phyloP scores from a whole-genome alignment of 2,888 invertebrate genomes.

The Drosophila paranaensis region DNA sequence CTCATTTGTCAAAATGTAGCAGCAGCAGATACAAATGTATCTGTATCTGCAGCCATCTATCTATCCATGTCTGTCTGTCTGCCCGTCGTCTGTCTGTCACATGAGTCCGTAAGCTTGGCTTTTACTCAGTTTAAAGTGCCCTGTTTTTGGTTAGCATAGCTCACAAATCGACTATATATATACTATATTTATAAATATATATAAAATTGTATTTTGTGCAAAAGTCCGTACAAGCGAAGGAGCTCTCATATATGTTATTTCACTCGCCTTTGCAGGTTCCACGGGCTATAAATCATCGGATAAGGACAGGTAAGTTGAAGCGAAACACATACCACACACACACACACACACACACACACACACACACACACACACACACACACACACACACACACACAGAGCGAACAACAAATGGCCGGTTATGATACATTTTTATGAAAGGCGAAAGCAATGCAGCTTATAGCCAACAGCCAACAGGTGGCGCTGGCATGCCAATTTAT shows the following conservation, averaged over 20 bases:
- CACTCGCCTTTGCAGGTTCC: conserved; percentile 87
- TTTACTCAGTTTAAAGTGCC: conserved; percentile 9
- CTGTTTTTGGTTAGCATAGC: conserved; percentile 20
- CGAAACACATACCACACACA: conserved; percentile 41
- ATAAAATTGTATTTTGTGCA: conserved; percentile 3
- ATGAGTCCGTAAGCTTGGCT: conserved; percentile 14
- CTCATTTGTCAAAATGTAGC: conserved; percentile 64
- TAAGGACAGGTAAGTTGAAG: conserved; percentile 90
- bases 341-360: conserved; percentile 16
- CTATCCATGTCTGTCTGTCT: conserved; percentile 24
- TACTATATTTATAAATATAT: neutral
- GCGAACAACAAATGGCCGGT: conserved; percentile 58
- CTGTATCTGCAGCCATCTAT: conserved; percentile 21
- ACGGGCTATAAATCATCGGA: conserved; percentile 93
- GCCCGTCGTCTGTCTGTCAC: conserved; percentile 29
- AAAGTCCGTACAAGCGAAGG: conserved; percentile 14
- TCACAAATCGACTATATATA: conserved; percentile 14
- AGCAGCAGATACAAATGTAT: conserved; percentile 36
- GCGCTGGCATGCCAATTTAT: conserved; percentile 73
- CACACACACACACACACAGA: conserved; percentile 10
- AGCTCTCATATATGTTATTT: conserved; percentile 50
- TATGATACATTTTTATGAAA: conserved; percentile 67
- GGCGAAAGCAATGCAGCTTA: conserved; percentile 20
- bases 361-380: conserved; percentile 13
- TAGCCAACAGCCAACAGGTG: conserved; percentile 77